These are phyloP conservation scores for Odontothrips loti DNA, from an alignment of 2,888 invertebrate species.

Conservation along the genomic window DNA sequence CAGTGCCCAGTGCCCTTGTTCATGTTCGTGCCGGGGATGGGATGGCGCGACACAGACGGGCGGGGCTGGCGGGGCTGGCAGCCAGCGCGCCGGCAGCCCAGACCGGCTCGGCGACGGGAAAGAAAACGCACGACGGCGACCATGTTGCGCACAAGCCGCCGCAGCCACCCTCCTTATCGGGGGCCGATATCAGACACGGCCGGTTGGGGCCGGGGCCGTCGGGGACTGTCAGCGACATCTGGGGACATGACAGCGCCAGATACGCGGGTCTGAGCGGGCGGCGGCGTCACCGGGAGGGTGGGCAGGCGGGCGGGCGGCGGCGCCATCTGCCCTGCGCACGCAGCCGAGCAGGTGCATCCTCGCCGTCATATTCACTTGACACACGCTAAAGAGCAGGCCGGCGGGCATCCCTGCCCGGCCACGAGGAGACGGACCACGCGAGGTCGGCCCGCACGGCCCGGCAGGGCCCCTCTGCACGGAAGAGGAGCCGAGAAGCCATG, in stretches of 20 bases:
- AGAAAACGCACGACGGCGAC: too few species aligned
- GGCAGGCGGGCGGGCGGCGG: neutral
- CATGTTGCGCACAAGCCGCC: too few species aligned
- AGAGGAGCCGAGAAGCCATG: too few species aligned
- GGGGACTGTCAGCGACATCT: neutral
- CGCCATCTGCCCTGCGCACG: neutral
- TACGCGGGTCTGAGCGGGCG: too few species aligned
- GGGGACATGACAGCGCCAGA: too few species aligned
- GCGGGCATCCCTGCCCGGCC: neutral
- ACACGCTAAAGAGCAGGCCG: neutral
- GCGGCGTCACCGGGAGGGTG: too few species aligned
- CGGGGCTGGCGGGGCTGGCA: neutral
- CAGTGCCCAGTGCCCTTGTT: too few species aligned
- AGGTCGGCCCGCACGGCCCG: neutral
- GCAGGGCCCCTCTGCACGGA: too few species aligned
- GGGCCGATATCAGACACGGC: constrained; percentile 1
- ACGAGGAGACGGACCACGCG: neutral
- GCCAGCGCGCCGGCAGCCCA: neutral
- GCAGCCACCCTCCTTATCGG: neutral
- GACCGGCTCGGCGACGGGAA: too few species aligned
- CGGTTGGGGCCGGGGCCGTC: too few species aligned
- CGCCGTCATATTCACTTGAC: neutral
- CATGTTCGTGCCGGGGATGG: too few species aligned
- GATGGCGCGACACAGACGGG: too few species aligned
- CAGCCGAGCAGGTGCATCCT: neutral